A percentile compares a stretch with the other conserved stretches of the same genome.
Evolutionary conservation across 2,888 invertebrate genomes (phyloP).

Genomic region (Eledone cirrhosa): DNA sequence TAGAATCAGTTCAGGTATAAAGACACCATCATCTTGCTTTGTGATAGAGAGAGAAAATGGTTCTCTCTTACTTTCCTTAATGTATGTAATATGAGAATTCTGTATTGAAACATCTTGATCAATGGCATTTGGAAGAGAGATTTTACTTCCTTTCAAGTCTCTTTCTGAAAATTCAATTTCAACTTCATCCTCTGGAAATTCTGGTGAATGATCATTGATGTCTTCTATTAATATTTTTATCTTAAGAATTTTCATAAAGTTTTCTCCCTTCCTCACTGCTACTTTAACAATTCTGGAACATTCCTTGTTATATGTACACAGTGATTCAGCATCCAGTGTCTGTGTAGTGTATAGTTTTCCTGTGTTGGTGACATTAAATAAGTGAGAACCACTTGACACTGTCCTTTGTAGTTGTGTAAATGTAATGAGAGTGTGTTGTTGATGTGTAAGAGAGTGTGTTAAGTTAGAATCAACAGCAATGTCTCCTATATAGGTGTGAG

Average conservation of each 20-base stretch:
- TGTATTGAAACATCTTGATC: conserved; percentile 9
- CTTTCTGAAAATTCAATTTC: conserved; percentile 12
- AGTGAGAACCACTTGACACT: too few species aligned
- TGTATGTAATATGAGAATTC: conserved; percentile 15
- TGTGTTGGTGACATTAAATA: too few species aligned
- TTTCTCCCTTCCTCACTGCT: neutral
- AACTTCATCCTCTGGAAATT: conserved; percentile 10
- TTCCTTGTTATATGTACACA: too few species aligned
- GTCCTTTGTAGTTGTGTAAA: too few species aligned
- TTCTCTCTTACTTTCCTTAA: conserved; percentile 18
- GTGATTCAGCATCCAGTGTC: too few species aligned
- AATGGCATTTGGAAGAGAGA: neutral
- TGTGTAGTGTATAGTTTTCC: too few species aligned
- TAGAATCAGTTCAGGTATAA: neutral
- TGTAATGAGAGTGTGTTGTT: too few species aligned
- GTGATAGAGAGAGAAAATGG: neutral
- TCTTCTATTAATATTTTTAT: conserved; percentile 20
- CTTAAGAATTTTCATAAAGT: conserved; percentile 1
- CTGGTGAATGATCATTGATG: conserved; percentile 14
- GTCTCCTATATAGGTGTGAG: too few species aligned
- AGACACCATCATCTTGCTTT: neutral
- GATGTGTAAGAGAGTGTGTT: too few species aligned
- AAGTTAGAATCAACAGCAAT: too few species aligned
- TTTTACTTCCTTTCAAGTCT: neutral
- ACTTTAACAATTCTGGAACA: conserved; percentile 9